Conservation (phyloP, 2,888 invertebrate genomes). For the Latheticus oryzae region DNA sequence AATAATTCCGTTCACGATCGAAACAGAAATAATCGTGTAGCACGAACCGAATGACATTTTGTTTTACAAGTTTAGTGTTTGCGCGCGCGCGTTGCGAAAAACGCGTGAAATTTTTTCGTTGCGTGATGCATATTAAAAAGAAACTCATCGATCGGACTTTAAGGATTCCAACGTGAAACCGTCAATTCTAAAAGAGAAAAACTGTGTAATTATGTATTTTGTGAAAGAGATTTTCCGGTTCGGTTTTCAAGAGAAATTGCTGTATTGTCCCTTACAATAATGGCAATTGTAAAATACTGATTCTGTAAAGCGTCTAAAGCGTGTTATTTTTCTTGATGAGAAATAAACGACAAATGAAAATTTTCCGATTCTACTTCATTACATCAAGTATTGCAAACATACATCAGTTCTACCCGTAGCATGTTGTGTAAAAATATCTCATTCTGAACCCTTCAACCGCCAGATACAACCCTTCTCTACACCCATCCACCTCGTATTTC, state of each 20-base stretch:
- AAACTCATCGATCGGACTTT: constrained; percentile 11
- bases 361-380: too few species aligned
- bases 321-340: too few species aligned
- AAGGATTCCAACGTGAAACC: constrained; percentile 20
- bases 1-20: constrained; percentile 7
- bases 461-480: constrained; percentile 12
- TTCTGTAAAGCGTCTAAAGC: too few species aligned
- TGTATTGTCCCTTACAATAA: constrained; percentile 6
- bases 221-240: constrained; percentile 2
- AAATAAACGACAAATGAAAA: too few species aligned
- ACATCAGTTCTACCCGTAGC: too few species aligned
- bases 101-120: constrained; percentile 17
- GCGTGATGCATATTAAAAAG: constrained; percentile 21
- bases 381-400: too few species aligned
- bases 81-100: constrained; percentile 7
- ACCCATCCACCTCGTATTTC: constrained; percentile 20
- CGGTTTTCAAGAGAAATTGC: constrained; percentile 4
- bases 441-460: constrained; percentile 9
- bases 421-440: constrained; percentile 1
- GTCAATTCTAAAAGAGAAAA: constrained; percentile 8
- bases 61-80: constrained; percentile 12
- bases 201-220: constrained; percentile 17
- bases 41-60: constrained; percentile 16
- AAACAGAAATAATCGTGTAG: constrained; percentile 12
- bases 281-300: constrained; percentile 1